These are phyloP conservation scores for Pyrochroa serraticornis DNA, from an alignment of 2,888 invertebrate genomes.

Conservation along the genomic window DNA sequence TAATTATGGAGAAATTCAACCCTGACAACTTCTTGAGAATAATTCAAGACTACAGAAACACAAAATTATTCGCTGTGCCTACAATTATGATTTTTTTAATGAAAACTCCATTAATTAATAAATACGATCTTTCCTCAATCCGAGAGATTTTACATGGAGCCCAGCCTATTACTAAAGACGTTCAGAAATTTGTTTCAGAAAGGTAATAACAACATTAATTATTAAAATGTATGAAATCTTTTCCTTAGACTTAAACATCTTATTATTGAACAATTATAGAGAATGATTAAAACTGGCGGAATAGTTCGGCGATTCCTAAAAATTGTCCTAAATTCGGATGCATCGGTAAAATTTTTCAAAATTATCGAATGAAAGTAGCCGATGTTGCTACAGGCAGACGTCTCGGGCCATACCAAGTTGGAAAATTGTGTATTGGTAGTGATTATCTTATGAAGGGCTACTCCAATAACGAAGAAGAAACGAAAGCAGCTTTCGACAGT, in stretches of 20 bases:
- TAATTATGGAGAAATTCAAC: too few species aligned
- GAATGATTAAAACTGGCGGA: conserved; percentile 52
- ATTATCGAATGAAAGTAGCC: conserved; percentile 63
- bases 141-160: neutral
- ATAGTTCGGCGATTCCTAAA: conserved; percentile 56
- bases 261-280: conserved; percentile 24
- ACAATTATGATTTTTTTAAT: neutral
- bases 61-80: neutral
- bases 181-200: too few species aligned
- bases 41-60: neutral
- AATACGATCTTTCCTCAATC: conserved; percentile 6
- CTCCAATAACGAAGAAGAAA: conserved; percentile 70
- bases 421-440: conserved; percentile 81
- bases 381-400: conserved; percentile 61
- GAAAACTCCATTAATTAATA: neutral
- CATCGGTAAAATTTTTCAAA: conserved; percentile 67
- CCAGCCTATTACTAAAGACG: too few species aligned
- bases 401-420: conserved; percentile 65
- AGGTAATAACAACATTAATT: too few species aligned
- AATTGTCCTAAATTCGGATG: conserved; percentile 61
- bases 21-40: conserved; percentile 1
- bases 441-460: conserved; percentile 72
- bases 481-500: conserved; percentile 66
- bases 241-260: conserved; percentile 8
- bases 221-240: conserved; percentile 14